Percentiles rank a stretch among this genome's conserved stretches.
Conservation (phyloP, 2,797 vertebrate species). For the Acanthiza pusilla region DNA sequence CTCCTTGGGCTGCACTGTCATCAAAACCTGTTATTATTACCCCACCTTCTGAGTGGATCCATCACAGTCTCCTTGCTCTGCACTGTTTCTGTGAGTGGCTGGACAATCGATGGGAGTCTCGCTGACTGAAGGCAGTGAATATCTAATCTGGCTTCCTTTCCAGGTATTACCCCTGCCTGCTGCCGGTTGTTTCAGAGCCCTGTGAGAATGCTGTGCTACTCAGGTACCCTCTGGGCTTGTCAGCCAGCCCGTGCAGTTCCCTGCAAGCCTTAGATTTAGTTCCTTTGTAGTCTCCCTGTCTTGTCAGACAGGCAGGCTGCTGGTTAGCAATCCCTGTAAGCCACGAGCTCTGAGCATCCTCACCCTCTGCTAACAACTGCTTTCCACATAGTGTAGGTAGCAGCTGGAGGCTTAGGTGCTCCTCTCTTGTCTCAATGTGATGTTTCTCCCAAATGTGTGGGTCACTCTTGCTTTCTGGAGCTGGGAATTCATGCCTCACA, state of each 20-base stretch:
- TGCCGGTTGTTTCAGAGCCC: conserved; percentile 39
- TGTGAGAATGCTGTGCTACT: conserved; percentile 42
- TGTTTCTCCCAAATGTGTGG: neutral
- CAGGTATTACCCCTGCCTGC: conserved; percentile 64
- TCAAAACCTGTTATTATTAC: neutral
- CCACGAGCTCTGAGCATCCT: neutral
- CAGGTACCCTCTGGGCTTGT: conserved; percentile 49
- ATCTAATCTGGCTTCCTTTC: conserved; percentile 54
- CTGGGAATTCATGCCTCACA: neutral
- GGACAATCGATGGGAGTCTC: neutral
- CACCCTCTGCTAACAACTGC: neutral
- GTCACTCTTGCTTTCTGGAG: neutral
- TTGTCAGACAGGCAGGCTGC: neutral
- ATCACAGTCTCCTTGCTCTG: neutral
- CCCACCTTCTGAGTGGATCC: accelerated
- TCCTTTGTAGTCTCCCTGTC: neutral
- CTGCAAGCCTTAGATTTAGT: conserved; percentile 13
- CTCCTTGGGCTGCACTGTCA: neutral
- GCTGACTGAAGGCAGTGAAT: neutral
- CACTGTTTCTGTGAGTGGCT: accelerated
- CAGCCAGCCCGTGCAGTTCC: neutral
- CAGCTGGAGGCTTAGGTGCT: neutral
- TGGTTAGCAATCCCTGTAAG: neutral
- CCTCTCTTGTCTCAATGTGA: neutral
- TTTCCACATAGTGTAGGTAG: neutral